phyloP scores from a whole-genome alignment of 2,888 invertebrate species.

The Hydrotaea cyrtoneurina region DNA sequence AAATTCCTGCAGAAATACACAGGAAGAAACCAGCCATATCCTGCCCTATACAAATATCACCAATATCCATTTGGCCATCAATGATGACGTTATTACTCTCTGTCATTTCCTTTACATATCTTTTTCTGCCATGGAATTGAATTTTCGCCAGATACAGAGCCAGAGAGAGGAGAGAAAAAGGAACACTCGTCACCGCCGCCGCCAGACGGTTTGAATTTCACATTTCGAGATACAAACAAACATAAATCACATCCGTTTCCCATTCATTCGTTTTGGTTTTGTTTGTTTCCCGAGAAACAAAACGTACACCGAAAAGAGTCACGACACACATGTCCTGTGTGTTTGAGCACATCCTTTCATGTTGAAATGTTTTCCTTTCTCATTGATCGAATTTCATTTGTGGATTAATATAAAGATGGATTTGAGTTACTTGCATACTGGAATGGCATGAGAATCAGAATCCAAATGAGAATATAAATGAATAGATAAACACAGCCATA shows the following conservation, averaged over 20 bases:
- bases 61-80: not conserved
- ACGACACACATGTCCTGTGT: not conserved
- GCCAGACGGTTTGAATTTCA: not conserved
- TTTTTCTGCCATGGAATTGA: not conserved
- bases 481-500: not conserved
- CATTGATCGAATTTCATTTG: slow-evolving; percentile 19
- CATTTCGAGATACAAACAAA: not conserved
- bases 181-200: not conserved
- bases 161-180: not conserved
- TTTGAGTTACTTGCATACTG: not conserved
- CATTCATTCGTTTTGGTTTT: not conserved
- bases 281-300: not conserved
- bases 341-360: not conserved
- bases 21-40: not conserved
- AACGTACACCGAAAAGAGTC: not conserved
- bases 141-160: not conserved
- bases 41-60: not conserved
- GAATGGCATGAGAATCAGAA: not conserved
- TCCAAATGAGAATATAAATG: not conserved
- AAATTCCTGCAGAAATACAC: not conserved
- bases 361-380: not conserved
- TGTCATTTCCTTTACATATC: not conserved
- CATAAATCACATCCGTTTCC: slow-evolving; percentile 8
- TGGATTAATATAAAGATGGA: slow-evolving; percentile 13
- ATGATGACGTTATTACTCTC: not conserved